Evolutionary conservation across 2,113 vertebrate genomes (phyloP).

Genomic region (Eolophus roseicapilla): DNA sequence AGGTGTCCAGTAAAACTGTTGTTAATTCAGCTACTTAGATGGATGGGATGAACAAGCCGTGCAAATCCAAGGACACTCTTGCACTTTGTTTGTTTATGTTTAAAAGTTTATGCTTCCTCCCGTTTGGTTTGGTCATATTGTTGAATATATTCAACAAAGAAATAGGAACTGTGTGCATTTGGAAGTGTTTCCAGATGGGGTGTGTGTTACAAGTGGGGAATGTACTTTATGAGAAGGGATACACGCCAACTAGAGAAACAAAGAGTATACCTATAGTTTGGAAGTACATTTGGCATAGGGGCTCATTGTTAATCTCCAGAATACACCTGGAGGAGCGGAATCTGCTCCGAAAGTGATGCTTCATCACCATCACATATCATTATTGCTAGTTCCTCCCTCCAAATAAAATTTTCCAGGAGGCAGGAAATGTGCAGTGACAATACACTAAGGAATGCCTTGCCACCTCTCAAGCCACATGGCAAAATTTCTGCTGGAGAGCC

Average conservation of each 20-base stretch:
- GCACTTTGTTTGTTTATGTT: background rate
- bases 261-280: background rate
- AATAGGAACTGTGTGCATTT: background rate
- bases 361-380: background rate
- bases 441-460: background rate
- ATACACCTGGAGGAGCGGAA: background rate
- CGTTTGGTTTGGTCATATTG: background rate
- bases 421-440: background rate
- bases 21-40: background rate
- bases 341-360: background rate
- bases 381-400: background rate
- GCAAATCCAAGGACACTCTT: background rate
- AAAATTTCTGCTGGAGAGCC: background rate
- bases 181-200: conserved; percentile 2
- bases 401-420: background rate
- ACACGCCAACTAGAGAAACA: background rate
- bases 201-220: background rate
- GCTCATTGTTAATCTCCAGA: background rate
- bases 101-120: background rate
- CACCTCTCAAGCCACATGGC: background rate
- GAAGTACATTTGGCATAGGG: background rate
- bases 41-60: rapidly evolving
- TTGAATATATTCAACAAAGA: background rate
- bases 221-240: background rate
- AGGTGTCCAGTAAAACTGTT: background rate